Evolutionary conservation across 2,113 vertebrate species (phyloP), one percentile per base, ranked within the genome.

Genomic region (Mastomys coucha): DNA sequence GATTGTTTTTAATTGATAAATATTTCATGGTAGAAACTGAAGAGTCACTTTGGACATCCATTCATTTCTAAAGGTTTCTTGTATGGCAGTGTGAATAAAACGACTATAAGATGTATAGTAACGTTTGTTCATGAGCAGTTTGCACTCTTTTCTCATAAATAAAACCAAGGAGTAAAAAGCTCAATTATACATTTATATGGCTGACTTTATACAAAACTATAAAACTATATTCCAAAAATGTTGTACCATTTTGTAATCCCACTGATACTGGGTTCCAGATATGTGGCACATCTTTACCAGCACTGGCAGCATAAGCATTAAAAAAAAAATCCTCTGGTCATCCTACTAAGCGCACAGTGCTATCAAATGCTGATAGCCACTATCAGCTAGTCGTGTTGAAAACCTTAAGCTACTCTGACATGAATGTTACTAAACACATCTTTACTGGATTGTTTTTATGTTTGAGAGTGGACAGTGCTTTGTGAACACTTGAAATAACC

Each of bases 91-190:
- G 49, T 56, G 14, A 77, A 89, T 1, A 94, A 26, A 51, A 60
- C 16, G 53, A 91, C 17, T 87, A 72, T 12, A 81, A 92, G 1
- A 75, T 65, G 69, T 26, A 86, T 2, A 91, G 42, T 45, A 53
- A 94, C 6, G 2, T 45, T 63, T 80, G 10, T 85, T 2, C 75
- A 20, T 69, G 10, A 93, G 82, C 8, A 72, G 3, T 95, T 95
- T 88, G 75, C 22, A 88, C 33, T 95, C 19, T 63, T 92, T 85
- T 78, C 70, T 96, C 70, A 67, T 33, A 85, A 88, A 65, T 33
- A 70, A 24, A 58, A 63, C 42, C 14, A 67, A 49, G 81, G 6
- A 65, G 19, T 53, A 72, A 9, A 39, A 70, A 87, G n/a, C 12
- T 90, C 36, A 95, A 82, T 31, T 75, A 85, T 3, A 31, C 28